Base-by-base conservation (phyloP, 2,797 vertebrate genomes). In the Manis crassicaudata region DNA sequence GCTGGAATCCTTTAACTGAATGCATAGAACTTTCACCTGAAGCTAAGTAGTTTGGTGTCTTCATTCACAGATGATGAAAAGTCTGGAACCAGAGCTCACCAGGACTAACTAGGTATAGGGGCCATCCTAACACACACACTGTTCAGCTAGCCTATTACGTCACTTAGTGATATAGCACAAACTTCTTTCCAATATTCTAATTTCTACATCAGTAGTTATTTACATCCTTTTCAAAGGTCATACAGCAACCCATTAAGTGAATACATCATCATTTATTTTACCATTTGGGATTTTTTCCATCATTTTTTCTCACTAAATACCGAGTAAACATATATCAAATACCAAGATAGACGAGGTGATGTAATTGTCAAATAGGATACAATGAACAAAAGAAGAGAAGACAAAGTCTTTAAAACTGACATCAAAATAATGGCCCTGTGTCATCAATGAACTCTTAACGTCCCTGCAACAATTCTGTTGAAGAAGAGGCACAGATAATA, bases 321-420 rank as follows among this genome's bases (percentile, higher is more conserved):
- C 23, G 68, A 93, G 20, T 63, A 73, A 90, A 46, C 70, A 23
- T 60, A 43, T 58, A 29, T 79, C 62, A 95, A 79, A 96, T 68
- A 43, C 62, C 27, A 73, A 80, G 60, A 37, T 20, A 88, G 50
- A 85, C 5, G 52, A 90, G 32, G 52, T 17, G 23, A 83, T 37
- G 0, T 56, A 50, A 80, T 83, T 73, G 32, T 87, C 92, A 96
- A 95, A 88, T 37, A 92, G 37, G 54, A 92, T 9, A 72, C 25
- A 80, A 80, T 73, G 56, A 93, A 68, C 35, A 88, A 46, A 82
- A 63, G 27, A 35, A 75, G 60, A 72, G 88, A 85, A 93, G 65
- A 80, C 25, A 82, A 58, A 52, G 56, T 27, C 70, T 84, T 92
- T 76, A 77, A 81, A 95, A 81, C 7, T 75, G 68, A 85, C 65